Evolutionary conservation across 2,797 vertebrate species (phyloP).

Genomic region (Pseudochirops cupreus): DNA sequence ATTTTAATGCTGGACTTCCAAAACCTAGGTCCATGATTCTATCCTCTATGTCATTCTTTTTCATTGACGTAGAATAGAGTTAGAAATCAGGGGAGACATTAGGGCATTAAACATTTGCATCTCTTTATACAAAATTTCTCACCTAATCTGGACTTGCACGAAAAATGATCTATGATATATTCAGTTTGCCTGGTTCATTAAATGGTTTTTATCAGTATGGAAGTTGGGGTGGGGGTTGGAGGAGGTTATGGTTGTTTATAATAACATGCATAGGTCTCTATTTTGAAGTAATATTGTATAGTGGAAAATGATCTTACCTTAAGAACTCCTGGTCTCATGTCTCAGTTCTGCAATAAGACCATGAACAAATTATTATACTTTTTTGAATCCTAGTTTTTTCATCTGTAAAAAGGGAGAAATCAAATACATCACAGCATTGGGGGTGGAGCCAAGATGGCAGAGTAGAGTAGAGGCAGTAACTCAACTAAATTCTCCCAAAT

Average conservation of each 20-base stretch:
- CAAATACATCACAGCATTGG: not conserved
- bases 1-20: not conserved
- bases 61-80: not conserved
- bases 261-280: not conserved
- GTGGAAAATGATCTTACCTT: not conserved
- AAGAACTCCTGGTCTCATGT: not conserved
- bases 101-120: not conserved
- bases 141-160: too few species aligned
- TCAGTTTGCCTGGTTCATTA: too few species aligned
- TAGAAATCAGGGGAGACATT: not conserved
- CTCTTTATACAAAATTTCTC: too few species aligned
- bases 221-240: too few species aligned
- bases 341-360: not conserved
- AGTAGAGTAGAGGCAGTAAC: too few species aligned
- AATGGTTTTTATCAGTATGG: too few species aligned
- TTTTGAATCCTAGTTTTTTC: not conserved
- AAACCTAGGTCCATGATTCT: not conserved
- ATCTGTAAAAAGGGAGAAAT: not conserved
- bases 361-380: not conserved
- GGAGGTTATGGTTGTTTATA: not conserved
- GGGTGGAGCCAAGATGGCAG: too few species aligned
- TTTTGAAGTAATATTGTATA: not conserved
- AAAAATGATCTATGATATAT: too few species aligned
- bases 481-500: too few species aligned
- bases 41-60: not conserved